Evolutionary conservation across 2,888 invertebrate genomes (phyloP).

Genomic region (Eupithecia abbreviata): DNA sequence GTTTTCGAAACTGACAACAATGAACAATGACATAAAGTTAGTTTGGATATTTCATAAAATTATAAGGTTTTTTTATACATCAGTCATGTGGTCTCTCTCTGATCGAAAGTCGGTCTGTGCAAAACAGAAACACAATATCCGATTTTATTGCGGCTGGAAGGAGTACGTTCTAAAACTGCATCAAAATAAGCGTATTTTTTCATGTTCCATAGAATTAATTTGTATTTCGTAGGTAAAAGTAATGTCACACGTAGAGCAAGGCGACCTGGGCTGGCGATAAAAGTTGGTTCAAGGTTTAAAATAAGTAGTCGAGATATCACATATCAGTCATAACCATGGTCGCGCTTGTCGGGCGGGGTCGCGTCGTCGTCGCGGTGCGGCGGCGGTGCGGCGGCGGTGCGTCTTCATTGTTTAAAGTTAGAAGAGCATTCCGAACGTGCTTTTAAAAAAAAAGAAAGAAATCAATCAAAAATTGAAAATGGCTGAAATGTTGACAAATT

Average conservation of each 20-base stretch:
- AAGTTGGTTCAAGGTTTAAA: too few species aligned
- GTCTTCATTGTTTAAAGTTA: background rate
- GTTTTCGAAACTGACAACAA: slow-evolving; percentile 36
- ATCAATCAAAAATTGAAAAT: slow-evolving; percentile 61
- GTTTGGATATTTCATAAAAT: background rate
- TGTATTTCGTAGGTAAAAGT: too few species aligned
- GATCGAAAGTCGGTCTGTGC: background rate
- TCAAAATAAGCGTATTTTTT: too few species aligned
- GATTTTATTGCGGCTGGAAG: background rate
- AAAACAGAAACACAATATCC: background rate
- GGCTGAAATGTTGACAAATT: slow-evolving; percentile 76
- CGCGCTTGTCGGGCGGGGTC: too few species aligned
- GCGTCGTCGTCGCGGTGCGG: too few species aligned
- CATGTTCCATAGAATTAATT: too few species aligned
- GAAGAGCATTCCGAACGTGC: background rate
- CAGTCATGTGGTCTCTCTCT: background rate
- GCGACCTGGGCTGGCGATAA: too few species aligned
- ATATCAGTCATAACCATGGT: too few species aligned
- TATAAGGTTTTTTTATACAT: too few species aligned
- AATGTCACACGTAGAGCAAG: too few species aligned
- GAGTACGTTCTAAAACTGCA: background rate
- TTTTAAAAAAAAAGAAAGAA: background rate
- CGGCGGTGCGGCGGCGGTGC: too few species aligned
- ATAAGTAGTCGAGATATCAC: too few species aligned
- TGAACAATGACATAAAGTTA: background rate